Percentiles rank a stretch among this genome's conserved stretches.
Conservation (phyloP, 1,140 invertebrate genomes). For the Panulirus ornatus region DNA sequence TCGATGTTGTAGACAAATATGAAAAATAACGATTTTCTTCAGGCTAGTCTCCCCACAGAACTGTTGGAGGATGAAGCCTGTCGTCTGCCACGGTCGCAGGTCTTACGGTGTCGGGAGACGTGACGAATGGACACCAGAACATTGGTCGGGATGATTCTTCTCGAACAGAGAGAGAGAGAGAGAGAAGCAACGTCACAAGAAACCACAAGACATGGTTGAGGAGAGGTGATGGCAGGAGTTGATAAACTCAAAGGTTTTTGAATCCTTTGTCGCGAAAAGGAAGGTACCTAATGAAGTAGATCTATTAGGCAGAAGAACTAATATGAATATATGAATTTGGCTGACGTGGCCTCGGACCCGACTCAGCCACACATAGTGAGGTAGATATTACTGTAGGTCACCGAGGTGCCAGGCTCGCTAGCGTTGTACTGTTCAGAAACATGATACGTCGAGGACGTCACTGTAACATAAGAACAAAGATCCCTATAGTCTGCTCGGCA, state of each 20-base stretch:
- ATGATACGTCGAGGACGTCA: too few relatives aligned
- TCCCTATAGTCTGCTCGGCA: too few relatives aligned
- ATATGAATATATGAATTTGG: not conserved
- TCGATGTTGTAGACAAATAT: not conserved
- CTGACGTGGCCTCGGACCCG: not conserved
- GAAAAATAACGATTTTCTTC: not conserved
- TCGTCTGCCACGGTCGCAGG: not conserved
- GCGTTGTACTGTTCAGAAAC: too few relatives aligned
- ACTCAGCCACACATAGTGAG: not conserved
- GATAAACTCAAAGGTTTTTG: not conserved
- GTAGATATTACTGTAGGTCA: too few relatives aligned
- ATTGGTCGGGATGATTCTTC: too few relatives aligned
- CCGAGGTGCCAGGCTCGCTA: too few relatives aligned
- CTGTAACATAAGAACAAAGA: too few relatives aligned
- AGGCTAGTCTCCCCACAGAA: not conserved
- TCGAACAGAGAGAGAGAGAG: not conserved
- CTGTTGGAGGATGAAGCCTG: not conserved
- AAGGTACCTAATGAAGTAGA: not conserved
- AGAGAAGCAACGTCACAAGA: not conserved
- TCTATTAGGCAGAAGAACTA: not conserved
- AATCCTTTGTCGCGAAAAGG: not conserved
- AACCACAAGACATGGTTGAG: not conserved
- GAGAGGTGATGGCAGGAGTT: not conserved
- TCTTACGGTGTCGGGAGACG: not conserved
- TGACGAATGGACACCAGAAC: not conserved